Conservation (phyloP, 2,797 vertebrate genomes). For the Neoniphon sammara region DNA sequence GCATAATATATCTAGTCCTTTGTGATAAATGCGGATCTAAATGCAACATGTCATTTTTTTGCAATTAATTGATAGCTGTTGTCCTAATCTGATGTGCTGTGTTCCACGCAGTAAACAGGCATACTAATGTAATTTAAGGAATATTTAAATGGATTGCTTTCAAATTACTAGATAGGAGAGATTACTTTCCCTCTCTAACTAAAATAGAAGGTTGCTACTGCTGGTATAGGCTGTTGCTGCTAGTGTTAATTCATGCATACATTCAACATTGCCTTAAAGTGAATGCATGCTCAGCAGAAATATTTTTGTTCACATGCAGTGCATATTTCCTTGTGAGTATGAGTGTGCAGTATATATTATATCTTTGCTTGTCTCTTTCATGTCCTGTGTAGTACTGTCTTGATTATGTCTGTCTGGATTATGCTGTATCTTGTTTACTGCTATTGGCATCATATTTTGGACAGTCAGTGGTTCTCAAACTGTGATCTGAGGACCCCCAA, state of each 20-base stretch:
- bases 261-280: conserved; percentile 6
- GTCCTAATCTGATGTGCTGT: not conserved
- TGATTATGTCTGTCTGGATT: no score
- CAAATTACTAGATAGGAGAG: not conserved
- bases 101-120: not conserved
- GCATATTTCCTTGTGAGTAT: conserved; percentile 10
- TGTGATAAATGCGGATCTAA: not conserved
- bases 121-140: not conserved
- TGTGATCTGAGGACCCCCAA: no score
- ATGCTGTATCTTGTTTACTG: not conserved
- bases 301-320: conserved; percentile 11
- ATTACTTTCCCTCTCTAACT: not conserved
- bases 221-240: no score
- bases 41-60: not conserved
- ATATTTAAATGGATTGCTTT: not conserved
- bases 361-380: conserved; percentile 3
- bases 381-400: conserved; percentile 5
- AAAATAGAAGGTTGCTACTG: not conserved
- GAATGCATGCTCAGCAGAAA: conserved; percentile 24
- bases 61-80: not conserved
- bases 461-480: no score
- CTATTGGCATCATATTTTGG: no score
- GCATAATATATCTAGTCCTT: not conserved
- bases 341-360: conserved; percentile 7
- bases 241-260: not conserved